A percentile compares a stretch with the other conserved stretches of the same genome.
Conservation (phyloP, 1,140 invertebrate species). For the Brachionus sp. region DNA sequence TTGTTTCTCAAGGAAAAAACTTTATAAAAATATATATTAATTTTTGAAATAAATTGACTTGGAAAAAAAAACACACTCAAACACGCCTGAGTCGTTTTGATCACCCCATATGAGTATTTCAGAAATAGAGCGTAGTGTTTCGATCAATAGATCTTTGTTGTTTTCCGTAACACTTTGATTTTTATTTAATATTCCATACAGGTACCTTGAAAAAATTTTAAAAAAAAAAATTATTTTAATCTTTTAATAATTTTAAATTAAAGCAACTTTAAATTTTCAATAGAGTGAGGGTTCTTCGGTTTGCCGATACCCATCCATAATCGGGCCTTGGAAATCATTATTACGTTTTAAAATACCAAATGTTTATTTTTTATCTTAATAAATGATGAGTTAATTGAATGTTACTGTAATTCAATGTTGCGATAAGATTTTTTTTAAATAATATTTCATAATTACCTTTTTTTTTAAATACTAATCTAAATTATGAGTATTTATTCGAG, state of each 20-base stretch:
- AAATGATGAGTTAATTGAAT: background rate
- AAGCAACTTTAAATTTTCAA: slow-evolving; percentile 85
- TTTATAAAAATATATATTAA: slow-evolving; percentile 61
- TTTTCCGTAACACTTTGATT: slow-evolving; percentile 93
- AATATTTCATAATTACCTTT: slow-evolving; percentile 2
- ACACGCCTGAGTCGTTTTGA: slow-evolving; percentile 97
- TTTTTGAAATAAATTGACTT: slow-evolving; percentile 48
- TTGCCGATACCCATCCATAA: slow-evolving; percentile 58
- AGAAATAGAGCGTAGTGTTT: slow-evolving; percentile 90
- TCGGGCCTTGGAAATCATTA: slow-evolving; percentile 42
- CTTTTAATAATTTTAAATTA: background rate
- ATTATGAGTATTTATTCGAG: background rate
- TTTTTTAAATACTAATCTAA: background rate
- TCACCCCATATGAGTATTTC: slow-evolving; percentile 99
- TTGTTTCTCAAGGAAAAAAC: slow-evolving; percentile 97
- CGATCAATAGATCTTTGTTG: slow-evolving; percentile 88
- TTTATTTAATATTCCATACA: slow-evolving; percentile 73
- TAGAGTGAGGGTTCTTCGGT: slow-evolving; percentile 89
- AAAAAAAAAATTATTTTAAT: background rate
- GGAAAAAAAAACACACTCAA: slow-evolving; percentile 75
- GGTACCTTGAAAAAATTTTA: background rate
- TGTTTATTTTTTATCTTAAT: background rate
- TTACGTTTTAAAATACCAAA: background rate
- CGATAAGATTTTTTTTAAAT: background rate
- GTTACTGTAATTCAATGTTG: background rate